Base-by-base conservation (phyloP, 1,140 invertebrate species). In the Drosophila ananassae region DNA sequence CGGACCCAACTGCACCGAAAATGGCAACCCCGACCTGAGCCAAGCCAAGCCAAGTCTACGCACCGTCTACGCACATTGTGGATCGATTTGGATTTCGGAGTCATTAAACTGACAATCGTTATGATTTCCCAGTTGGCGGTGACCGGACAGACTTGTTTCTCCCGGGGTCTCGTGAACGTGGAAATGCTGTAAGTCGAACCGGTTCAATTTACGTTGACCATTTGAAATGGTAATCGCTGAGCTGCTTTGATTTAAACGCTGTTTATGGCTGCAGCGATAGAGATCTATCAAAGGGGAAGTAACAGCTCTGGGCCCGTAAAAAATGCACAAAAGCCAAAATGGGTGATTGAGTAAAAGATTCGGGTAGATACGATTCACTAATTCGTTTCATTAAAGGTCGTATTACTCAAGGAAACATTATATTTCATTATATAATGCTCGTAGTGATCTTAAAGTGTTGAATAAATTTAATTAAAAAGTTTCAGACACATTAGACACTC, bases 61-160 rank as follows among this genome's bases (percentile, higher is more conserved):
- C 74, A 77, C 74, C 37, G 73, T 77, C 73, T 77, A 71, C 64
- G 68, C 67, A 71, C 44, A 37, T 58, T 77, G 58, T 77, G 47
- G 74, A 77, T 78, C 76, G 71, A 74, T 73, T 57, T 55, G 72
- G 71, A 74, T 73, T 54, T 57, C 41, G 72, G 72, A 73, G 71
- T 73, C 69, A 74, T 73, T 74, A 74, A 74, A 74, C 71, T 73
- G 71, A 77, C 67, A 66, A 51, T 71, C 67, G 76, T 73, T 78
- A 78, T 73, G 74, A 78, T 78, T 78, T 78, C 76, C 76, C 76
- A 78, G 55, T 73, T 78, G 67, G 58, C 54, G 74, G 48, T 57
- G 63, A 71, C 64, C 61, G 64, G 63, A 71, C 52, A 48, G 67
- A 71, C 67, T 71, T 32, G 67, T 71, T 71, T 57, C 32, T 22